A percentile compares a stretch with the other conserved stretches of the same genome.
phyloP scores from a whole-genome alignment of 1,140 invertebrate species.

The Diorhabda carinulata region DNA sequence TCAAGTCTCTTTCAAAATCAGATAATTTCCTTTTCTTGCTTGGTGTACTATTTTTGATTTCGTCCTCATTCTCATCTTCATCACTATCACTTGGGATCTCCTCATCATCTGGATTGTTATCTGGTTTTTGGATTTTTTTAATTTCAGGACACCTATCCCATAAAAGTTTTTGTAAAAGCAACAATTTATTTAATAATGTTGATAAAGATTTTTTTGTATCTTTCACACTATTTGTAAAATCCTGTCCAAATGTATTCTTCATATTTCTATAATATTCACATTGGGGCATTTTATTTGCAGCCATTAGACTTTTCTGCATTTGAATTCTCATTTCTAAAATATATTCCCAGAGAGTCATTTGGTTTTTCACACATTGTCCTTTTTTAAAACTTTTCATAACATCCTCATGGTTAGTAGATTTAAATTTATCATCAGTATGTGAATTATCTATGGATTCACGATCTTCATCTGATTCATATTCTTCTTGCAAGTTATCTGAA shows the following conservation, averaged over 20 bases:
- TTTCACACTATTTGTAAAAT: conserved; percentile 53
- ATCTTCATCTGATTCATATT: conserved; percentile 30
- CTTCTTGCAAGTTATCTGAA: not conserved
- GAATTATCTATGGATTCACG: conserved; percentile 38
- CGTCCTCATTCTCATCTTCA: conserved; percentile 43
- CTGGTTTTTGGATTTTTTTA: conserved; percentile 45
- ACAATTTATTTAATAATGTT: conserved; percentile 62
- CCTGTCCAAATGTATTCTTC: conserved; percentile 45
- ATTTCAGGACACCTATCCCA: conserved; percentile 64
- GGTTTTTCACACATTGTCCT: conserved; percentile 65
- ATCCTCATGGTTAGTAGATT: conserved; percentile 53
- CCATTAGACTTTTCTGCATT: conserved; percentile 71
- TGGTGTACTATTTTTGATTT: not conserved
- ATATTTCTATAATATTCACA: conserved; percentile 54
- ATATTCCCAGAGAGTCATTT: conserved; percentile 76
- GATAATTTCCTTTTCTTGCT: conserved; percentile 59
- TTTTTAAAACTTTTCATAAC: conserved; percentile 66
- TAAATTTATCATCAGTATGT: conserved; percentile 25
- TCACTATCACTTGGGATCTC: conserved; percentile 52
- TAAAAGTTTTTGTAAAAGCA: conserved; percentile 59
- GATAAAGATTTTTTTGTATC: conserved; percentile 54
- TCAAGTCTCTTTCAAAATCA: conserved; percentile 62
- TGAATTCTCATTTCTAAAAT: conserved; percentile 79
- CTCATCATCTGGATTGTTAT: conserved; percentile 48
- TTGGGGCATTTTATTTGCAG: conserved; percentile 74